phyloP scores from a whole-genome alignment of 2,113 vertebrate genomes.

The Prionailurus viverrinus region DNA sequence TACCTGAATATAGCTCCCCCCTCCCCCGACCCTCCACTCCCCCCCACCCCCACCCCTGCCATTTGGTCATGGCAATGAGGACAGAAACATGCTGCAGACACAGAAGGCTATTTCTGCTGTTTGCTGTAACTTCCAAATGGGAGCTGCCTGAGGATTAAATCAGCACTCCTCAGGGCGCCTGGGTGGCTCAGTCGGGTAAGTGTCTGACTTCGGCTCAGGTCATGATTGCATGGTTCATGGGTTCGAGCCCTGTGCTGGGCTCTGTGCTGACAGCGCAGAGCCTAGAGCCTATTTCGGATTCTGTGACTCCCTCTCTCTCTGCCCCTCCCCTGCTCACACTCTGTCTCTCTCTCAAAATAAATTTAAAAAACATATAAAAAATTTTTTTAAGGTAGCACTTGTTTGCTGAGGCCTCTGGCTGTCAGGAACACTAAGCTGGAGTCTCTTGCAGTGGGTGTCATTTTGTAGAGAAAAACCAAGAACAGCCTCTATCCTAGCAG shows the following conservation, averaged over 20 bases:
- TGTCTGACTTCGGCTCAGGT: too few species aligned
- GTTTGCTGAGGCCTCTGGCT: neutral
- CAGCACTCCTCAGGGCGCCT: neutral
- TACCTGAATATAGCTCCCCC: neutral
- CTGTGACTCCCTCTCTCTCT: too few species aligned
- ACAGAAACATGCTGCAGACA: neutral
- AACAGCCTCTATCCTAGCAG: neutral
- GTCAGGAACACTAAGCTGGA: neutral
- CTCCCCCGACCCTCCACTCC: neutral
- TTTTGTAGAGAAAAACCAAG: conserved; percentile 33
- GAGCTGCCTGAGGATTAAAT: neutral
- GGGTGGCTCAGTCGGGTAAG: too few species aligned
- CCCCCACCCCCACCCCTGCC: neutral
- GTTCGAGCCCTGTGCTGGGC: too few species aligned
- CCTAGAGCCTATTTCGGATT: too few species aligned
- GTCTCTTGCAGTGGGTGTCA: neutral
- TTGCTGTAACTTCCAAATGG: neutral
- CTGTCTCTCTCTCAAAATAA: too few species aligned
- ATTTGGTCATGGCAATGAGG: neutral
- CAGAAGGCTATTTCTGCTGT: conserved; percentile 8
- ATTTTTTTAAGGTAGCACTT: neutral
- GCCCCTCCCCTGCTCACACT: too few species aligned
- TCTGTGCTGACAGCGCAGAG: too few species aligned
- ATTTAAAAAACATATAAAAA: too few species aligned
- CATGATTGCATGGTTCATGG: too few species aligned